A percentile compares a stretch with the other conserved stretches of the same genome.
Evolutionary conservation across 2,888 invertebrate species (phyloP).

Genomic region (Drosophila infuscata): DNA sequence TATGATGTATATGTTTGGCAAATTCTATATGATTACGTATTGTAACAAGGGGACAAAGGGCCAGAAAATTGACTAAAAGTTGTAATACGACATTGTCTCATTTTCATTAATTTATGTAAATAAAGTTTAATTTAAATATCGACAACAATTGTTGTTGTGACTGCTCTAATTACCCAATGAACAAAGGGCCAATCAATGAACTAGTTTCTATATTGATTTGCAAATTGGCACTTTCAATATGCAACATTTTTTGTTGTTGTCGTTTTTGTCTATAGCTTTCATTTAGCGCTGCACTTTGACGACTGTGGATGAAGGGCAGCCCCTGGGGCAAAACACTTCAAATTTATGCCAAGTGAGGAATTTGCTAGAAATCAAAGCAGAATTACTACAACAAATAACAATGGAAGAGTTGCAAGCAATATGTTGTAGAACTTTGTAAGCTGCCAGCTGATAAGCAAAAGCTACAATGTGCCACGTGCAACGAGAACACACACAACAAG

Average conservation of each 20-base stretch:
- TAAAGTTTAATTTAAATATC: slow-evolving; percentile 31
- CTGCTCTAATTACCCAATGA: slow-evolving; percentile 6
- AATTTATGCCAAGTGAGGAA: slow-evolving; percentile 7
- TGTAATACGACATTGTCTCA: not conserved
- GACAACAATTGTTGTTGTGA: not conserved
- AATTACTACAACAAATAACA: slow-evolving; percentile 6
- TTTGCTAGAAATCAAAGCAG: not conserved
- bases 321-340: not conserved
- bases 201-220: slow-evolving; percentile 21
- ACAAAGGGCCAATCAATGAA: slow-evolving; percentile 16
- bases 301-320: not conserved
- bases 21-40: slow-evolving; percentile 87
- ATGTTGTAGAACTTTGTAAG: slow-evolving; percentile 12
- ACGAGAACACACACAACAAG: slow-evolving; percentile 54
- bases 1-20: slow-evolving; percentile 87
- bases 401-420: slow-evolving; percentile 59
- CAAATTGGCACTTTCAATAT: slow-evolving; percentile 14
- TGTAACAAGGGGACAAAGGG: slow-evolving; percentile 83
- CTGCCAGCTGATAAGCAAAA: slow-evolving; percentile 57
- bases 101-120: slow-evolving; percentile 25
- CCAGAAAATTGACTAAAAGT: slow-evolving; percentile 19
- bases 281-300: not conserved
- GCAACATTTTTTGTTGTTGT: not conserved
- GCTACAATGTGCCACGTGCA: slow-evolving; percentile 25
- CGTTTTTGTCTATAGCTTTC: not conserved